Evolutionary conservation across 2,797 vertebrate genomes (phyloP), one percentile per base, ranked within the genome.

Genomic region (Dicrostonyx torquatus): DNA sequence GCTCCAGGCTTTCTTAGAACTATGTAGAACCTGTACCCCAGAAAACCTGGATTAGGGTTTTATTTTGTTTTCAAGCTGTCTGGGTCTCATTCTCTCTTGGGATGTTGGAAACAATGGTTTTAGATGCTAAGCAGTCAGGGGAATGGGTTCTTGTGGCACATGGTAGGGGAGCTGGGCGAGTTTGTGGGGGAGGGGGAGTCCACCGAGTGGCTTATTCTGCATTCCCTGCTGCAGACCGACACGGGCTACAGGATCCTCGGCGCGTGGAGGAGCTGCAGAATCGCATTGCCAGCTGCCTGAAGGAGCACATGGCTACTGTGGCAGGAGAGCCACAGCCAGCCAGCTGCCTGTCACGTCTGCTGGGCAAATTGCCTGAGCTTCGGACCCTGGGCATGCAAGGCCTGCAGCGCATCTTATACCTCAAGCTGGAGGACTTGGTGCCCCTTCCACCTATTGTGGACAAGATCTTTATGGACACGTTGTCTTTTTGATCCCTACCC

Each of bases 381-480:
- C 99, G 99, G 96, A 99, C 99, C 94, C 99, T 99, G 79, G 99
- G 99, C 97, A 99, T 99, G 66, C 99, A 99, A 97, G 99, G 99
- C 95, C 98, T 99, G 31, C 99, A 99, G 98, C 99, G 99, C 70
- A 99, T 99, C 97, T 99, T 99, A 98, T 99, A 99, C 98, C 99
- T 99, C 98, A 99, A 99, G 98, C 98, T 99, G 96, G 99, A 99
- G 97, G 99, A 99, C 96, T 96, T 99, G 95, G 99, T 99, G 76
- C 99, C 99, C 0, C 99, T 99, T 0, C 99, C 99, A 0, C 99
- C 99, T 50, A 99, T 99, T 1, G 99, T 99, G 0, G 99, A 99
- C 95, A 99, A 99, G 98, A 99, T 99, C 97, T 99, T 99, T 95
- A 99, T 99, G 99, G 99, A 99, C 98, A 99, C 99, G 0, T 97